These are phyloP conservation scores for Zaprionus camerounensis DNA, from an alignment of 1,140 invertebrate species.

Conservation along the genomic window DNA sequence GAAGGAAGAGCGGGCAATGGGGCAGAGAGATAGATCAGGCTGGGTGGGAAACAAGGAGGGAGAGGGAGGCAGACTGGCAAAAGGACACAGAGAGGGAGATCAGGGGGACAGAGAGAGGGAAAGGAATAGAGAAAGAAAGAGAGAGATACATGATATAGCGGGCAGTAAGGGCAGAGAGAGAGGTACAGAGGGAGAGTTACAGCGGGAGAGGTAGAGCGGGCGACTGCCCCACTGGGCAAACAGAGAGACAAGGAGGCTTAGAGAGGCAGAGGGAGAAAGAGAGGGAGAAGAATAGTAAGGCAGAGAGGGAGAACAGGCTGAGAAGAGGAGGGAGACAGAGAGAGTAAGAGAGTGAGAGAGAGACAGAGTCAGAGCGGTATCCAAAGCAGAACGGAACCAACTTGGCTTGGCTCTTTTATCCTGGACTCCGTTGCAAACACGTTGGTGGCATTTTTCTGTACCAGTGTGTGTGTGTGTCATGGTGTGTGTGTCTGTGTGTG, in stretches of 20 bases:
- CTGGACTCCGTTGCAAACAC: conserved; percentile 62
- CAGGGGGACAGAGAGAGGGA: neutral
- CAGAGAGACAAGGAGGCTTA: too few species aligned
- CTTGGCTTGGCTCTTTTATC: conserved; percentile 65
- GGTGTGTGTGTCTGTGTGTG: conserved; percentile 24
- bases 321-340: too few species aligned
- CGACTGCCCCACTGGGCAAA: too few species aligned
- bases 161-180: too few species aligned
- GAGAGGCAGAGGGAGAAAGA: too few species aligned
- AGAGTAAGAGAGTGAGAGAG: too few species aligned
- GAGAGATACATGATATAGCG: neutral
- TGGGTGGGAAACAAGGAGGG: neutral
- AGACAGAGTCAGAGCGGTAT: neutral
- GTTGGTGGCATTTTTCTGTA: conserved; percentile 72
- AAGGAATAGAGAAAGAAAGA: neutral
- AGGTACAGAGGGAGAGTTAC: too few species aligned
- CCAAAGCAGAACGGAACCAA: neutral
- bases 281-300: conserved; percentile 4
- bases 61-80: neutral
- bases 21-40: too few species aligned
- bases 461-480: conserved; percentile 26
- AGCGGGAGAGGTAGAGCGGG: too few species aligned
- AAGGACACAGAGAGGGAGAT: neutral
- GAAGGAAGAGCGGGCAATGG: too few species aligned
- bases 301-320: conserved; percentile 17